Evolutionary conservation across 2,797 vertebrate genomes (phyloP).

Genomic region (Enteromius trimaculatus): DNA sequence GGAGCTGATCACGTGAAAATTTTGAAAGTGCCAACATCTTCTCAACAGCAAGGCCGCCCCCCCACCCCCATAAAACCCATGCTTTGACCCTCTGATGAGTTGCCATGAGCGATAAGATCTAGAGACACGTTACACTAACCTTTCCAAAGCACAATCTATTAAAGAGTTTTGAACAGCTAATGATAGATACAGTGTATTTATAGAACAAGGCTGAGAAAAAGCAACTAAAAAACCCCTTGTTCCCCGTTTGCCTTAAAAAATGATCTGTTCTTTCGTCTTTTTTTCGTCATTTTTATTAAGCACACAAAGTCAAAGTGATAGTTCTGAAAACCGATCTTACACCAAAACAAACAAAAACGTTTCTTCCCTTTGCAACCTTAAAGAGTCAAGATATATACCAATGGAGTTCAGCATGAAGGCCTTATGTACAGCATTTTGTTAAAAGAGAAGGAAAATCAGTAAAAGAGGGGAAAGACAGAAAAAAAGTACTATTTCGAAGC

Average conservation of each 20-base stretch:
- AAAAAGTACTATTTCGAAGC: conserved; percentile 90
- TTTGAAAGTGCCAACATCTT: conserved; percentile 83
- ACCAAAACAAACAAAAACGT: conserved; percentile 79
- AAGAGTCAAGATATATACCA: conserved; percentile 86
- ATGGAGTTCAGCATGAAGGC: conserved; percentile 87
- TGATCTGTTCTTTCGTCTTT: conserved; percentile 55
- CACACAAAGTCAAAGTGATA: conserved; percentile 86
- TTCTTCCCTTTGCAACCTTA: conserved; percentile 84
- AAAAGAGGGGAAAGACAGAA: conserved; percentile 57
- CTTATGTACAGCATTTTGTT: conserved; percentile 96
- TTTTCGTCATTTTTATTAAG: conserved; percentile 68
- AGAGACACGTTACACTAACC: conserved; percentile 86
- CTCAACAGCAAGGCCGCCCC: conserved; percentile 78
- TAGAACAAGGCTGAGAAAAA: conserved; percentile 74
- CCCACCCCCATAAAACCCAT: conserved; percentile 69
- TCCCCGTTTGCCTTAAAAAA: conserved; percentile 53
- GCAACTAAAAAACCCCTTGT: conserved; percentile 63
- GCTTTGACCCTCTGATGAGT: conserved; percentile 87
- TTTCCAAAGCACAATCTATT: conserved; percentile 90
- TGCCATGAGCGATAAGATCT: conserved; percentile 85
- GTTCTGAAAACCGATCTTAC: conserved; percentile 83
- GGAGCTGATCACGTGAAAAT: conserved; percentile 73
- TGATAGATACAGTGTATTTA: conserved; percentile 90
- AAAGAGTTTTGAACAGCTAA: conserved; percentile 88
- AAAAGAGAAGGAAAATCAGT: conserved; percentile 67